Conservation (phyloP, 2,888 invertebrate species). For the Sussaba pulchella region DNA sequence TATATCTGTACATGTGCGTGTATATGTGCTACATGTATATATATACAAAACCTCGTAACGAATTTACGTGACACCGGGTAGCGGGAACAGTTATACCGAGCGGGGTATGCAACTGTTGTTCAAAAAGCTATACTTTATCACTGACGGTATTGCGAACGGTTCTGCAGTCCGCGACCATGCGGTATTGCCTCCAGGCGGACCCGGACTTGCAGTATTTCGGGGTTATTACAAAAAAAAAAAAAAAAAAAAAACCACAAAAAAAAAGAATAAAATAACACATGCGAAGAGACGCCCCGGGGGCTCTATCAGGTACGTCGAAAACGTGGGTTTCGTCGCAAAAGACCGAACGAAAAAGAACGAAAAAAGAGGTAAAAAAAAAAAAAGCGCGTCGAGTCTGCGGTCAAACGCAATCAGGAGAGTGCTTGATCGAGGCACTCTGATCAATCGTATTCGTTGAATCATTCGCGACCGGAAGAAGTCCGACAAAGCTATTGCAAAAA, state of each 20-base stretch:
- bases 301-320: slow-evolving; percentile 17
- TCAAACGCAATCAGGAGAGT: slow-evolving; percentile 75
- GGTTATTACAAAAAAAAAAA: slow-evolving; percentile 48
- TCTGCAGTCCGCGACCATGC: slow-evolving; percentile 21
- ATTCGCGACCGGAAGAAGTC: slow-evolving; percentile 71
- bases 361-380: neutral
- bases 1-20: no score
- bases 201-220: slow-evolving; percentile 25
- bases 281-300: slow-evolving; percentile 26
- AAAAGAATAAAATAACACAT: neutral
- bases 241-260: neutral
- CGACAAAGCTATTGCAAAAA: slow-evolving; percentile 19
- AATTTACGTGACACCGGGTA: slow-evolving; percentile 52
- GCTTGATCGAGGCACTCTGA: slow-evolving; percentile 69
- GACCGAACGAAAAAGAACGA: neutral
- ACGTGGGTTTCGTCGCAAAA: neutral
- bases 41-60: slow-evolving; percentile 59
- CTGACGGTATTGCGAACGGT: slow-evolving; percentile 43
- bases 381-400: slow-evolving; percentile 56
- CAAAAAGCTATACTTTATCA: slow-evolving; percentile 51
- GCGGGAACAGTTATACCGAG: slow-evolving; percentile 3
- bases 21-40: no score
- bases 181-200: slow-evolving; percentile 35
- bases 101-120: slow-evolving; percentile 27
- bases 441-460: slow-evolving; percentile 68